Conservation (phyloP, 2,113 vertebrate genomes). For the Eolophus roseicapilla region DNA sequence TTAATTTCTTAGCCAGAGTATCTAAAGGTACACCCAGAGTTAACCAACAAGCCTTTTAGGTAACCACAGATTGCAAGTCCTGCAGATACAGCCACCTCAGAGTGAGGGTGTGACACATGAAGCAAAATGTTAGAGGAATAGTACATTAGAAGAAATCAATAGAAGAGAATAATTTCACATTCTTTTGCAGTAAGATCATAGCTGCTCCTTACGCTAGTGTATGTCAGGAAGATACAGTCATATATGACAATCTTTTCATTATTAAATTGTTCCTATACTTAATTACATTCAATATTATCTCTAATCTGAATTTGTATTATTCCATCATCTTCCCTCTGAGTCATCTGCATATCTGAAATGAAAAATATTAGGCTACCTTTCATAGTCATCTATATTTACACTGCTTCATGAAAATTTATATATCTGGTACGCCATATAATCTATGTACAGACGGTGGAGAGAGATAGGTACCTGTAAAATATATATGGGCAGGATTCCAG, state of each 20-base stretch:
- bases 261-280: neutral
- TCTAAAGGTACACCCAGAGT: neutral
- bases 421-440: neutral
- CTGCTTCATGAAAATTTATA: neutral
- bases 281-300: neutral
- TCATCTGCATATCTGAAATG: neutral
- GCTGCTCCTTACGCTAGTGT: neutral
- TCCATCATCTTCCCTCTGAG: neutral
- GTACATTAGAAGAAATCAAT: neutral
- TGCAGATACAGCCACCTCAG: neutral
- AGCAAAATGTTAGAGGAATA: neutral
- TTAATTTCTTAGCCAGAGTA: neutral
- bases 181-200: neutral
- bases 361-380: neutral
- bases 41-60: neutral
- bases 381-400: neutral
- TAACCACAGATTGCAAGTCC: neutral
- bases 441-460: neutral
- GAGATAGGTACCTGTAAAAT: neutral
- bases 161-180: neutral
- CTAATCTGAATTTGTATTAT: neutral
- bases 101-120: neutral
- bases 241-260: neutral
- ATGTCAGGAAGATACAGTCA: neutral
- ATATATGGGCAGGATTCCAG: accelerated